These are phyloP conservation scores for Cassiopea andromeda DNA, from an alignment of 30 jellyfish, hydroid and myxozoan genomes.

Conservation along the genomic window DNA sequence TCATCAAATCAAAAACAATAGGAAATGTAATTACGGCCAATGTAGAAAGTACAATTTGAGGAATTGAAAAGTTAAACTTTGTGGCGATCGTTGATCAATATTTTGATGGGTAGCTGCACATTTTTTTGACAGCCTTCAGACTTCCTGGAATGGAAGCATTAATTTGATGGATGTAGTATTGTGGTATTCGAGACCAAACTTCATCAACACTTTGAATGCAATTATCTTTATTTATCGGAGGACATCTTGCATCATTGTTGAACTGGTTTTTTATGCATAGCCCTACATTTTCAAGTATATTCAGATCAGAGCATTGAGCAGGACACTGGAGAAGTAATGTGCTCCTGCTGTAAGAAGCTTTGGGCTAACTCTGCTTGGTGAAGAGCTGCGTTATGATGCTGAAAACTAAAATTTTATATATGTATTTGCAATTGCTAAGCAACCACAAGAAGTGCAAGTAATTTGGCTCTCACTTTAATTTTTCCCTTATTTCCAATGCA, in stretches of 20 bases:
- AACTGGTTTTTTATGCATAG: constrained; percentile 1
- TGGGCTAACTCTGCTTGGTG: constrained; percentile 12
- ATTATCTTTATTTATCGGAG: constrained; percentile 3
- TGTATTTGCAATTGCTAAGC: too few relatives aligned
- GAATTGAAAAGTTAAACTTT: neutral
- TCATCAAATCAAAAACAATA: neutral
- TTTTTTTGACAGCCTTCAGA: neutral
- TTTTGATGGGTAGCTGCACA: neutral
- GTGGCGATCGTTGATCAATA: neutral
- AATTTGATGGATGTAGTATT: neutral
- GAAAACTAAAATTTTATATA: neutral
- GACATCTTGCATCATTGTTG: constrained; percentile 2
- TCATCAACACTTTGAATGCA: neutral
- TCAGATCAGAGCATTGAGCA: constrained; percentile 20
- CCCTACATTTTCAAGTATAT: constrained; percentile 5
- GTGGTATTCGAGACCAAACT: constrained; percentile 2
- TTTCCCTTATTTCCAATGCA: neutral
- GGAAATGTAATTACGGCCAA: neutral
- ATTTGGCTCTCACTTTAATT: neutral
- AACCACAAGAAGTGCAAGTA: neutral
- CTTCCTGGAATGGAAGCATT: constrained; percentile 14
- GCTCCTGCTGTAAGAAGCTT: neutral
- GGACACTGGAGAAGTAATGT: constrained; percentile 23
- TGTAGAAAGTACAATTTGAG: neutral
- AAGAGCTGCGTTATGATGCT: constrained; percentile 24